Evolutionary conservation across 2,888 invertebrate genomes (phyloP).

Genomic region (Aethes cnicana): DNA sequence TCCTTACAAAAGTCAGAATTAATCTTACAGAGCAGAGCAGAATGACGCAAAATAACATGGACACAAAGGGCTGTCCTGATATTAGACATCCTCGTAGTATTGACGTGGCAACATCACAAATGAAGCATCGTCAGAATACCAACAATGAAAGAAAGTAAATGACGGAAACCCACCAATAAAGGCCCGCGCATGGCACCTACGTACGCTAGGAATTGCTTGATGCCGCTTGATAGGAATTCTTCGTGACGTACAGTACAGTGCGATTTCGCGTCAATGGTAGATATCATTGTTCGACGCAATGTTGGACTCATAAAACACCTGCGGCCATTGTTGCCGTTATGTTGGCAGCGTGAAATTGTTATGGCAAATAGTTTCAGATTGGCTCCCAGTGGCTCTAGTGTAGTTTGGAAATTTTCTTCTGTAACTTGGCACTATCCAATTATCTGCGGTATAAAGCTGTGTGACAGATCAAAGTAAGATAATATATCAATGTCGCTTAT

Average conservation of each 20-base stretch:
- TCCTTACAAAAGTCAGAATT: too few species aligned
- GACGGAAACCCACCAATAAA: constrained; percentile 13
- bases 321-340: constrained; percentile 14
- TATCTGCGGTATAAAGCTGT: too few species aligned
- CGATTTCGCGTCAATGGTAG: constrained; percentile 8
- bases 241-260: constrained; percentile 20
- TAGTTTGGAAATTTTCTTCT: neutral
- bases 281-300: constrained; percentile 12
- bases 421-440: too few species aligned
- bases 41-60: too few species aligned
- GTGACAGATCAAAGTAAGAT: too few species aligned
- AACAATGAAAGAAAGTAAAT: constrained; percentile 16
- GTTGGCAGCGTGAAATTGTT: constrained; percentile 7
- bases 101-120: too few species aligned
- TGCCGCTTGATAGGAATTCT: constrained; percentile 22
- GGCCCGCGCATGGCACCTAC: constrained; percentile 12
- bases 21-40: too few species aligned
- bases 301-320: constrained; percentile 14
- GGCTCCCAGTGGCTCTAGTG: neutral
- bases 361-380: constrained; percentile 6
- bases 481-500: too few species aligned
- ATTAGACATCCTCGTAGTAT: constrained; percentile 1
- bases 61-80: too few species aligned
- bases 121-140: constrained; percentile 4
- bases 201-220: constrained; percentile 1